A percentile compares a stretch with the other conserved stretches of the same genome.
Conservation (phyloP, 2,888 invertebrate genomes). For the Amiota minor region DNA sequence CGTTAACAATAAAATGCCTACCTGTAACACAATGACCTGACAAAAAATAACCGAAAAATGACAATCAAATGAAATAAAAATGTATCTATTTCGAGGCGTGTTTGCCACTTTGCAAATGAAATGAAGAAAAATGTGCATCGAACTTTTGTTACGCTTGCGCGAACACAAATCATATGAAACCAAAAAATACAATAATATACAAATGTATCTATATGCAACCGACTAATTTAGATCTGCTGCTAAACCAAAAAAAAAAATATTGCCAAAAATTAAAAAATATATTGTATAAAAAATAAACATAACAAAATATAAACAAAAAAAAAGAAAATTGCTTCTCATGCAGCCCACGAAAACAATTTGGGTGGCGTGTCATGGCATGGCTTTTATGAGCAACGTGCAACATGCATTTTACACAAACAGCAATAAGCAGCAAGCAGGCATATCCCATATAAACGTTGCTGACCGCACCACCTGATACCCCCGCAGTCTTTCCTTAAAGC, state of each 20-base stretch:
- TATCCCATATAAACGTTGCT: neutral
- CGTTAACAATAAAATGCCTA: slow-evolving; percentile 53
- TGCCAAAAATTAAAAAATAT: slow-evolving; percentile 8
- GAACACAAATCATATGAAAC: slow-evolving; percentile 24
- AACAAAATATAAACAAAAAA: neutral
- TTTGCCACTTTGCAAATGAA: slow-evolving; percentile 44
- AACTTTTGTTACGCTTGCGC: slow-evolving; percentile 34
- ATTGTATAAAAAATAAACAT: slow-evolving; percentile 14
- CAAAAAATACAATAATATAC: neutral
- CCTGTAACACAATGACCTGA: slow-evolving; percentile 34
- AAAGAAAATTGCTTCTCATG: slow-evolving; percentile 13
- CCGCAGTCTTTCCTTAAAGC: neutral
- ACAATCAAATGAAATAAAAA: too few species aligned
- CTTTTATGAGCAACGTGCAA: slow-evolving; percentile 17
- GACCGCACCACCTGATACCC: neutral
- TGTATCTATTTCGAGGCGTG: slow-evolving; percentile 49
- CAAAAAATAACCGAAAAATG: neutral
- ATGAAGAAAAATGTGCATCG: slow-evolving; percentile 49
- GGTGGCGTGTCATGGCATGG: slow-evolving; percentile 19
- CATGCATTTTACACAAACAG: slow-evolving; percentile 1
- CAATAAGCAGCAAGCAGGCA: slow-evolving; percentile 15
- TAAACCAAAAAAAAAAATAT: slow-evolving; percentile 19
- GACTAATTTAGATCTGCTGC: slow-evolving; percentile 34
- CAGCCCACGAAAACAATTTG: slow-evolving; percentile 20
- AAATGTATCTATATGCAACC: slow-evolving; percentile 9